Conservation (phyloP, 2,797 vertebrate genomes). For the Pipistrellus pipistrellus region DNA sequence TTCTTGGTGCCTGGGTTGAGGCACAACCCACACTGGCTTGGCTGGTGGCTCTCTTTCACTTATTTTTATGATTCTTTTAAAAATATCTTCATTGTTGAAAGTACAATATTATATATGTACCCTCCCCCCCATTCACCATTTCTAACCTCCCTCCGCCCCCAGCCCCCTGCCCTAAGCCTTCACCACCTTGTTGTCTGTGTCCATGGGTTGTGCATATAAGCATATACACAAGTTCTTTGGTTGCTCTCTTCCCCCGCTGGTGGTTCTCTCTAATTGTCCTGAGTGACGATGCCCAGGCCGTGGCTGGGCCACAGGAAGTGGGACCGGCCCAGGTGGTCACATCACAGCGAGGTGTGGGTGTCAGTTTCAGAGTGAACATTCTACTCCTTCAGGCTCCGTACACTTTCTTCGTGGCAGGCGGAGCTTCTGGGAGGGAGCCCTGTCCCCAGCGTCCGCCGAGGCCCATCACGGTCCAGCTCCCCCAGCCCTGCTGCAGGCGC, state of each 20-base stretch:
- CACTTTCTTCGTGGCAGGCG: neutral
- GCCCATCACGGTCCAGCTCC: neutral
- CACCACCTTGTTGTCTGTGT: no score
- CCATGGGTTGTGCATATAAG: no score
- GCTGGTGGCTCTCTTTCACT: neutral
- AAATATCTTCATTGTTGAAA: no score
- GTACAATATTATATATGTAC: no score
- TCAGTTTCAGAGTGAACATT: neutral
- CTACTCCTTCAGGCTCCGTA: neutral
- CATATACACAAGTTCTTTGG: no score
- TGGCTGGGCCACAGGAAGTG: neutral
- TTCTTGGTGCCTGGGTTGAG: neutral
- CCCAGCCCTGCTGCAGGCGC: accelerated
- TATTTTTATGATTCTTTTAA: no score
- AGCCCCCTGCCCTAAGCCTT: no score
- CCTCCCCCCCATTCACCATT: no score
- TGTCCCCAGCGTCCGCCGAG: accelerated
- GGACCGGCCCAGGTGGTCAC: neutral
- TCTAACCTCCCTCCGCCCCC: no score
- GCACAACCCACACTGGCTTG: neutral
- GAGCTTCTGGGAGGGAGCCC: neutral
- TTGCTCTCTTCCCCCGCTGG: neutral
- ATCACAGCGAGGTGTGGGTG: neutral
- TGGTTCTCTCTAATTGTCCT: neutral
- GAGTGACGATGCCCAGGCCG: neutral